Base-by-base conservation (phyloP, 30 jellyfish, hydroid and myxozoan genomes). In the Aurelia aurita region DNA sequence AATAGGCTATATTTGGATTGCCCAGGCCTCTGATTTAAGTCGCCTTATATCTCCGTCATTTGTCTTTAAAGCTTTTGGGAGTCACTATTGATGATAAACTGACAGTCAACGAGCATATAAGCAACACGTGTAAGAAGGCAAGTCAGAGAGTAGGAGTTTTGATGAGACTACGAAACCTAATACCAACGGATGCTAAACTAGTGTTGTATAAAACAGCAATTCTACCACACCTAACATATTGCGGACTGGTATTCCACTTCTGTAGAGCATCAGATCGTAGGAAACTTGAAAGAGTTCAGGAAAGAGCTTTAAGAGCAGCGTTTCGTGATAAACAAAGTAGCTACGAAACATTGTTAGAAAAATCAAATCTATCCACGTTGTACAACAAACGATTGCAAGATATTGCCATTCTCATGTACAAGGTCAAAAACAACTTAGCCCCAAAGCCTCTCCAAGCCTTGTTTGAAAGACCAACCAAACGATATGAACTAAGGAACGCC, bases 101-200 rank as follows among this genome's bases (percentile, higher is more conserved):
- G 62, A 28, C 47, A 32, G 64, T 80, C 53, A 47, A 28, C n/a
- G 84, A 77, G 79, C 88, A 80, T 44, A 66, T 68, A 7, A 80
- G 77, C 13, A 44, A 80, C 27, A 54, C 65, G 26, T 62, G 79
- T 45, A 77, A 46, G 74, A 80, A 80, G 61, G 84, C 74, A 62
- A 80, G 84, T 65, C 90, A 66, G 65, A 80, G n/a, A 65, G 62
- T 45, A 21, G 90, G 75, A 3, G 83, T 80, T 18, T 22, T 80
- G 73, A 23, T 25, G 49, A 63, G 74, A 28, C 74, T 80, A 4
- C 90, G 75, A 11, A 80, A 65, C 39, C 43, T 43, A 5, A 80
- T 65, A 39, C 65, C 83, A 34, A 64, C 74, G 44, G 84, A 39
- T 5, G 73, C 82, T 22, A 80, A 80, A 80, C 53, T 65, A 63